phyloP scores from a whole-genome alignment of 2,888 invertebrate species.

The Ligdia adustata region DNA sequence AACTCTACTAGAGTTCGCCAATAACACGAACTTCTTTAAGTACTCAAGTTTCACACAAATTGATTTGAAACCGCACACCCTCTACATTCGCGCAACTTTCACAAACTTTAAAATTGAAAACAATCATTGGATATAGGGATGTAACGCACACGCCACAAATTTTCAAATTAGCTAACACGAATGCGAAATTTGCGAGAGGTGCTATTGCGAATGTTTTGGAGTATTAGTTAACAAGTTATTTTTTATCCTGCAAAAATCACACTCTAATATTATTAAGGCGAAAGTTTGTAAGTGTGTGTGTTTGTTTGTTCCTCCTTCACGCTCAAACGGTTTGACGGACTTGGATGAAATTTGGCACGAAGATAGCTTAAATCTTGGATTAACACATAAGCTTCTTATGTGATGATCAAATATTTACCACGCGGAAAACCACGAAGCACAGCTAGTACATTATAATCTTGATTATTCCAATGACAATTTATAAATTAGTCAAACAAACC shows the following conservation, averaged over 20 bases:
- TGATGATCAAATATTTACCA: too few species aligned
- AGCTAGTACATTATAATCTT: not conserved
- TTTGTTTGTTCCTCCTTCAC: too few species aligned
- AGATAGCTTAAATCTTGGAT: too few species aligned
- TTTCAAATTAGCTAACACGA: not conserved
- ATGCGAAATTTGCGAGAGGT: not conserved
- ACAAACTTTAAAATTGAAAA: constrained; percentile 10
- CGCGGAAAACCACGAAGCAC: too few species aligned
- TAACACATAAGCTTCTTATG: too few species aligned
- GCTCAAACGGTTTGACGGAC: too few species aligned
- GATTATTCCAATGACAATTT: not conserved
- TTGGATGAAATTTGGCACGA: too few species aligned
- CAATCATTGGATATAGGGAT: constrained; percentile 11
- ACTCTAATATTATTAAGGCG: too few species aligned
- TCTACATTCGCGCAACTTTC: not conserved
- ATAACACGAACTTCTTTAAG: not conserved
- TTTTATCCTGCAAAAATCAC: too few species aligned
- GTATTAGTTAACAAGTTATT: not conserved
- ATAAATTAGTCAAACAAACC: not conserved
- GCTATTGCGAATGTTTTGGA: not conserved
- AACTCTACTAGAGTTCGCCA: not conserved
- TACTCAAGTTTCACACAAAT: constrained; percentile 3
- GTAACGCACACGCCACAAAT: too few species aligned
- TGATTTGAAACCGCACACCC: constrained; percentile 1
- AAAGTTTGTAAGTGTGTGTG: too few species aligned